Base-by-base conservation (phyloP, 2,797 vertebrate species). In the Distichodus sexfasciatus region DNA sequence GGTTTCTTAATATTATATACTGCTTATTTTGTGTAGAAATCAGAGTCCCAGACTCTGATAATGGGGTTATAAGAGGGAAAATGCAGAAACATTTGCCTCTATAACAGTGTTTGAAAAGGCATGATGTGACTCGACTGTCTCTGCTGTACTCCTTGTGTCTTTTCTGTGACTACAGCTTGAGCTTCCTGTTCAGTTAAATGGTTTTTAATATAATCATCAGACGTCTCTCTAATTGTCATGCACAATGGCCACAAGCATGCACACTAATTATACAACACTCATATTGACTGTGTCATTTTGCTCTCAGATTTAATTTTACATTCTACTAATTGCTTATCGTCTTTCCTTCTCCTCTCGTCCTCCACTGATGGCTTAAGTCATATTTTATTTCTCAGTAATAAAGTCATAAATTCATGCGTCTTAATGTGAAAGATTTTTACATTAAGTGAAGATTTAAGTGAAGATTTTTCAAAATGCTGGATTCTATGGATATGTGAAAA, bases 271-370 rank as follows among this genome's bases (percentile, higher is more conserved):
- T 64, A 53, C 54, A 61, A 38, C 6, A 64, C 51, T 59, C 50
- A 59, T 60, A 60, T 69, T 76, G 28, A 10, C 55, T 66, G 23
- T 11, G 17, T 51, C 69, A 69, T 71, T 72, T 26, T 55, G 64
- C 53, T 55, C 50, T 59, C 62, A 67, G 19, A 77, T 76, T 38
- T 58, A 9, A 76, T 76, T 75, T 77, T 72, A 71, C 43, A 41
- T 17, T 66, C 6, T 58, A 21, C 17, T 78, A 61, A 79, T 66
- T 79, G 57, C 29, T 48, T 21, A 59, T 78, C 51, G 69, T 54
- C 38, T 15, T 54, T 9, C 38, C 21, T 28, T 53, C 36, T 36
- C 19, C 10, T 28, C 48, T 24, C 26, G 21, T 46, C 24, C 48
- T 21, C n/a, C 59, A 69, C 5, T 36, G 51, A 38, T n/a, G 5